A percentile compares a stretch with the other conserved stretches of the same genome.
Evolutionary conservation across 2,888 invertebrate genomes (phyloP).

Genomic region (Tortricodes alternella): DNA sequence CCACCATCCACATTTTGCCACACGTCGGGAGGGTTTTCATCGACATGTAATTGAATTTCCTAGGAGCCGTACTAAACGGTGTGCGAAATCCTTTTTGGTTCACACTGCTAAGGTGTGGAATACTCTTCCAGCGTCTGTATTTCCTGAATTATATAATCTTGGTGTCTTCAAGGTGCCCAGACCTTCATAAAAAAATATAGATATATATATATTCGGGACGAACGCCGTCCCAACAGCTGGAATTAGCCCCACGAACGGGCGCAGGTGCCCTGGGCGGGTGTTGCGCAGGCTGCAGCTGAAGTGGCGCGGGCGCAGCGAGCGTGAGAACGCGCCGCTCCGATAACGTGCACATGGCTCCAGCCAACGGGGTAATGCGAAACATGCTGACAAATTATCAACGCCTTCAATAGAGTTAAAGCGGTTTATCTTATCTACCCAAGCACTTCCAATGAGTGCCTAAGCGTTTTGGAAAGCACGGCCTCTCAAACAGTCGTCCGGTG

Average conservation of each 20-base stretch:
- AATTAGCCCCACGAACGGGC: background rate
- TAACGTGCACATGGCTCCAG: background rate
- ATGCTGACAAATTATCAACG: slow-evolving; percentile 2
- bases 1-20: no score
- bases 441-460: background rate
- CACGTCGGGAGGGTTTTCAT: no score
- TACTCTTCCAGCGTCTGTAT: no score
- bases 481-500: background rate
- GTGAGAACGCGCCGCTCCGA: background rate
- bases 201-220: no score
- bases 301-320: background rate
- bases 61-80: no score
- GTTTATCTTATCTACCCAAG: slow-evolving; percentile 5
- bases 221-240: no score
- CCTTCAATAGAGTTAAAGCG: background rate
- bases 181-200: no score
- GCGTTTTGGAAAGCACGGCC: background rate
- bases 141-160: no score
- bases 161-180: no score
- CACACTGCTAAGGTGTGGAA: no score
- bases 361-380: background rate
- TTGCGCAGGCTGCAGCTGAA: background rate
- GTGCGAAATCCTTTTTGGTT: no score
- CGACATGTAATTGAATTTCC: no score
- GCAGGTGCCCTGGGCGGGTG: background rate